Conservation (phyloP, 2,888 invertebrate genomes). For the Chymomyza procnemis region DNA sequence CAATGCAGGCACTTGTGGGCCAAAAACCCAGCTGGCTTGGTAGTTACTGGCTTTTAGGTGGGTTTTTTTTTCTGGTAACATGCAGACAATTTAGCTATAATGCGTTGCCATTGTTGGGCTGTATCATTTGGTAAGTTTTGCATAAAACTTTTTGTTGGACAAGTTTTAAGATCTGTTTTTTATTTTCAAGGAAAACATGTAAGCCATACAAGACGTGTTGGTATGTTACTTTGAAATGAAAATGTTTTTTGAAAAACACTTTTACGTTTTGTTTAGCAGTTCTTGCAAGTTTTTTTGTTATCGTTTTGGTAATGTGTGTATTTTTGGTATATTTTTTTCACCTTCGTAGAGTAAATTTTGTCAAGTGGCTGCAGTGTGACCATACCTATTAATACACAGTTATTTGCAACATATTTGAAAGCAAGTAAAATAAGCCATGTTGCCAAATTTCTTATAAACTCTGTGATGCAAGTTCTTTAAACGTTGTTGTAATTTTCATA, state of each 20-base stretch:
- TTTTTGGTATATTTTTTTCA: background rate
- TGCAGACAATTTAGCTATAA: conserved; percentile 53
- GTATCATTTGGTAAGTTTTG: conserved; percentile 60
- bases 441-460: too few relatives aligned
- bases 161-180: conserved; percentile 19
- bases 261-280: too few relatives aligned
- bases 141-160: conserved; percentile 40
- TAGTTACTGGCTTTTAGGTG: conserved; percentile 11
- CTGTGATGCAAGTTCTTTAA: too few relatives aligned
- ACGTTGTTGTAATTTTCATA: too few relatives aligned
- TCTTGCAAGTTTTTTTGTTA: background rate
- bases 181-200: background rate
- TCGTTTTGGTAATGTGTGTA: background rate
- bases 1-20: background rate
- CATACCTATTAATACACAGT: too few relatives aligned
- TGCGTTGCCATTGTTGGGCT: conserved; percentile 20
- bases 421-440: too few relatives aligned
- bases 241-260: background rate
- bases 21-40: background rate
- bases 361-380: too few relatives aligned
- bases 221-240: background rate
- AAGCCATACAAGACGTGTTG: background rate
- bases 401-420: too few relatives aligned
- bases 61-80: conserved; percentile 31
- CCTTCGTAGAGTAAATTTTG: too few relatives aligned